phyloP scores from a whole-genome alignment of 1,140 invertebrate species.

The Dreissena polymorpha region DNA sequence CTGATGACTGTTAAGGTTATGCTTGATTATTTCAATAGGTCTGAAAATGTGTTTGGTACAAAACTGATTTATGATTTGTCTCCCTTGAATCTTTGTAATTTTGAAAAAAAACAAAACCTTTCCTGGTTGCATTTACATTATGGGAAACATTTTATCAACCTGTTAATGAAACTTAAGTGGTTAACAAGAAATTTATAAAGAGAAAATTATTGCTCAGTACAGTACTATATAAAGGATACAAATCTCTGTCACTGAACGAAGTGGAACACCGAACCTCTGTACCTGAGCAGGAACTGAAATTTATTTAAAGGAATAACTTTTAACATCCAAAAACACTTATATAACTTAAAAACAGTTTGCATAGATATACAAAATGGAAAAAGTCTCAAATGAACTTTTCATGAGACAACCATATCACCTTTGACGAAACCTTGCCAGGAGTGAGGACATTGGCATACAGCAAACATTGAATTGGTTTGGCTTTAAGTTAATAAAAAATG shows the following conservation, averaged over 20 bases:
- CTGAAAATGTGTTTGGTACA: not conserved
- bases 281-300: constrained; percentile 19
- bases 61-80: not conserved
- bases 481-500: too few species aligned
- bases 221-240: constrained; percentile 59
- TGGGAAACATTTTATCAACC: not conserved
- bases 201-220: too few species aligned
- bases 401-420: too few species aligned
- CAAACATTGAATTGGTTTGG: too few species aligned
- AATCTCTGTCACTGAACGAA: constrained; percentile 66
- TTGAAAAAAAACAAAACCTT: not conserved
- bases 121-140: too few species aligned
- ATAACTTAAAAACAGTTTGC: too few species aligned
- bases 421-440: too few species aligned
- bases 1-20: constrained; percentile 38
- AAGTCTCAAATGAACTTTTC: too few species aligned
- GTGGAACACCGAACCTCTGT: constrained; percentile 13
- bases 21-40: not conserved
- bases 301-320: too few species aligned
- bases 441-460: too few species aligned
- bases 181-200: not conserved
- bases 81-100: not conserved
- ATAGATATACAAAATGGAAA: too few species aligned
- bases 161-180: not conserved
- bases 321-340: too few species aligned